Base-by-base conservation (phyloP, 2,888 invertebrate species). In the Lasius platythorax region DNA sequence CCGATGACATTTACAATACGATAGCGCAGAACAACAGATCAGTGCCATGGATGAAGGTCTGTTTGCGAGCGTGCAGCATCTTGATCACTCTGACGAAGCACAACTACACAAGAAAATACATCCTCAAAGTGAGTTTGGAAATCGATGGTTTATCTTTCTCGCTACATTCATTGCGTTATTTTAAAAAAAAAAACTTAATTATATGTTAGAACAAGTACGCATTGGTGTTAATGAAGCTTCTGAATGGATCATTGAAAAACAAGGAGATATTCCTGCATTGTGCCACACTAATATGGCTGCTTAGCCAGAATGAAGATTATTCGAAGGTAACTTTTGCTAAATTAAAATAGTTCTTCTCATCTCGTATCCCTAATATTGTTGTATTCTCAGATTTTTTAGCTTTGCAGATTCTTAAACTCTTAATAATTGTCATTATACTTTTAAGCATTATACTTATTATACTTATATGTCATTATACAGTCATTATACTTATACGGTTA, bases 11-110 rank as follows among this genome's bases (percentile, higher is more conserved):
- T 23, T 96, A 95, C 87, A 85, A 92, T 9, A 91, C 95, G 40
- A 91, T 96, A 40, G 90, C 85, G 4, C 89, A 91, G 15, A 93
- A 96, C 2, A 96, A 96, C 91, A 95, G 97, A 87, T 97, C 97
- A 40, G 94, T 96, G 75, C 96, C 96, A 3, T 96, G 97, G 91
- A 95, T 96, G 89, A 96, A 96, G 88, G 95, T 96, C 68, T 95
- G 96, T 68, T 95, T 95, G 64, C 95, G 95, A 23, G 96, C 96
- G 0, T 95, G 96, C 5, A 95, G 96, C 28, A 96, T 97, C 64
- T 95, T 97, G 50, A 96, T 97, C 64, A 97, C 97, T 92, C 94
- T 97, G 86, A 96, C 96, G 15, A 96, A 97, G 83, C 97, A 96
- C 90, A 95, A 95, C 74, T 94, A 95, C 72, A 97, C 97, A 0